Percentiles rank a stretch among this genome's conserved stretches.
phyloP scores from a whole-genome alignment of 2,888 invertebrate species.

The Plusia festucae region DNA sequence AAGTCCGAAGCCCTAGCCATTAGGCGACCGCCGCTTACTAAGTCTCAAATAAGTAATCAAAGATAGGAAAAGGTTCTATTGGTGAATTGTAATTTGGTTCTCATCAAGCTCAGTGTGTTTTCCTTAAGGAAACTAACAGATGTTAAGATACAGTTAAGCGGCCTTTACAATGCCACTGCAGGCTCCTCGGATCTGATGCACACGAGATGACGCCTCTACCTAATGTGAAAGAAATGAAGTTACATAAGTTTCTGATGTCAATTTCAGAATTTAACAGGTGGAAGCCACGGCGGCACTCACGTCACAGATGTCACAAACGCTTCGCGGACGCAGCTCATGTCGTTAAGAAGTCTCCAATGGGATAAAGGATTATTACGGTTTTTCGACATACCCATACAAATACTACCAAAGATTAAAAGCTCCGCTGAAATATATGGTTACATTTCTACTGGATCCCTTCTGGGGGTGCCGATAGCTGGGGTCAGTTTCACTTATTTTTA shows the following conservation, averaged over 20 bases:
- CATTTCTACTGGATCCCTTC: slow-evolving; percentile 92
- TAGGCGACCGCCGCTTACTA: too few relatives aligned
- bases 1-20: too few relatives aligned
- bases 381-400: slow-evolving; percentile 95
- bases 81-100: too few relatives aligned
- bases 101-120: too few relatives aligned
- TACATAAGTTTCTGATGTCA: background rate
- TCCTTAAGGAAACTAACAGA: too few relatives aligned
- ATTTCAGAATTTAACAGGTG: slow-evolving; percentile 90
- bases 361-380: slow-evolving; percentile 96
- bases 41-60: too few relatives aligned
- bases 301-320: slow-evolving; percentile 99
- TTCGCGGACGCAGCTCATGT: slow-evolving; percentile 98
- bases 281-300: slow-evolving; percentile 90
- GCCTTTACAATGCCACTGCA: too few relatives aligned
- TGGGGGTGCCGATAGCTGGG: slow-evolving; percentile 96
- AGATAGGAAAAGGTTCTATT: too few relatives aligned
- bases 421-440: slow-evolving; percentile 98
- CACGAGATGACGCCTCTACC: too few relatives aligned
- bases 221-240: too few relatives aligned
- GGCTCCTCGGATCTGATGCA: too few relatives aligned
- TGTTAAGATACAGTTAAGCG: too few relatives aligned
- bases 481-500: slow-evolving; percentile 86
- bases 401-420: slow-evolving; percentile 96
- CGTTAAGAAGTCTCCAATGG: slow-evolving; percentile 96